These are phyloP conservation scores for Prunella fulvescens DNA, from an alignment of 2,113 vertebrate species.

Conservation along the genomic window DNA sequence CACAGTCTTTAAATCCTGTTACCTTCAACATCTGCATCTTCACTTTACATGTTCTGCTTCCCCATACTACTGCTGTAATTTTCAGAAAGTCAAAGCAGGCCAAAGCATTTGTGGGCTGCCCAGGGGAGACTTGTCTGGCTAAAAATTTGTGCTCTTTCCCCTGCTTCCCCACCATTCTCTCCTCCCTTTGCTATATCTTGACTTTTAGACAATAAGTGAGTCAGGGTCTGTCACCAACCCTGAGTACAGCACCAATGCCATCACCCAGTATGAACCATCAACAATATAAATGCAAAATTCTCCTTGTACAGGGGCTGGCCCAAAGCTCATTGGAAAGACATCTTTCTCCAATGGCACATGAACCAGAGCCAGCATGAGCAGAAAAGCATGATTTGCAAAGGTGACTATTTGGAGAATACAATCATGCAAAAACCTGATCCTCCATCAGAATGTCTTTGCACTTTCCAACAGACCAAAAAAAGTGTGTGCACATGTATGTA, in stretches of 20 bases:
- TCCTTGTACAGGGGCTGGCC: background rate
- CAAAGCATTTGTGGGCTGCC: background rate
- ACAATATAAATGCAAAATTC: background rate
- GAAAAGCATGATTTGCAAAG: background rate
- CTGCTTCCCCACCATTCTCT: background rate
- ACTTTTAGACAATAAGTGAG: background rate
- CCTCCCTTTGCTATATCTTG: background rate
- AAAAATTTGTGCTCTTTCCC: background rate
- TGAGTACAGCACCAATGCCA: background rate
- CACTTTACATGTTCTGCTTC: background rate
- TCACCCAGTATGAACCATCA: background rate
- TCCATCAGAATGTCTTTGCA: background rate
- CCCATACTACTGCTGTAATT: background rate
- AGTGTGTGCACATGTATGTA: background rate
- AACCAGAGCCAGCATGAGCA: background rate
- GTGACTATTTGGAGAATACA: background rate
- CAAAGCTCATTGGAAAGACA: background rate
- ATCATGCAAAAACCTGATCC: background rate
- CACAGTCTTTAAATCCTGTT: background rate
- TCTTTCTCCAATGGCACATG: background rate
- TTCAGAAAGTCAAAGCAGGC: background rate
- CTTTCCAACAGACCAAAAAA: background rate
- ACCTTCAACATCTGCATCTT: background rate
- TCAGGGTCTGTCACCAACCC: background rate
- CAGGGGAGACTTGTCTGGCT: background rate